Evolutionary conservation across 1,140 invertebrate species (phyloP), one percentile per base, ranked within the genome.

Genomic region (Leptinotarsa defecta): DNA sequence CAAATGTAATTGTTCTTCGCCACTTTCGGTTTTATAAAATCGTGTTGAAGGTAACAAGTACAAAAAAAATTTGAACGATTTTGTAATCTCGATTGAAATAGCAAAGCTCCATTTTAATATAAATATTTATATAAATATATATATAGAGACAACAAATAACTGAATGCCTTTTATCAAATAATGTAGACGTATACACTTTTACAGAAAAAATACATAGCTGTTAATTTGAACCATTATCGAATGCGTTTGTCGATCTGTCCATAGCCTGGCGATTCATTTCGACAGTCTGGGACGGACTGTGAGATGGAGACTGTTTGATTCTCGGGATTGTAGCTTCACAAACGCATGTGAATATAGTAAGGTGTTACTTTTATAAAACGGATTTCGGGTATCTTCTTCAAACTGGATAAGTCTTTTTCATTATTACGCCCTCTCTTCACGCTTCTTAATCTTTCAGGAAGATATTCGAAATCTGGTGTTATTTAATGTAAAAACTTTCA

Each of bases 121-220:
- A 81, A 80, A 83, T 83, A 83, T 83, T 83, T 83, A 83, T 83
- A 82, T 83, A 83, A 78, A 80, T 77, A 79, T 78, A 74, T 76
- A 79, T 78, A 81, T 79, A 82, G 75, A 81, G 77, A 82, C 79
- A 83, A 84, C 82, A 84, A 84, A 84, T 82, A 84, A 84, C 81
- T 82, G 83, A 84, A 83, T 84, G 83, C 83, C 83, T 84, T 83
- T 84, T 84, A 81, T 79, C 79, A 84, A 84, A 83, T 83, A 84
- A 80, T 81, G 83, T 84, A 84, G 84, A 82, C 79, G 82, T 85
- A 85, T 84, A 82, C 82, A 85, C 84, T 85, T 85, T 85, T 85
- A 85, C 84, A 85, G 82, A 83, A 81, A 81, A 77, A 76, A 77
- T 61, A 78, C 77, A 81, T 82, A 84, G 81, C 79, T 84, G 74